Percentiles rank a stretch among this genome's conserved stretches.
Conservation (phyloP, 2,113 vertebrate species). For the Melanerpes formicivorus region DNA sequence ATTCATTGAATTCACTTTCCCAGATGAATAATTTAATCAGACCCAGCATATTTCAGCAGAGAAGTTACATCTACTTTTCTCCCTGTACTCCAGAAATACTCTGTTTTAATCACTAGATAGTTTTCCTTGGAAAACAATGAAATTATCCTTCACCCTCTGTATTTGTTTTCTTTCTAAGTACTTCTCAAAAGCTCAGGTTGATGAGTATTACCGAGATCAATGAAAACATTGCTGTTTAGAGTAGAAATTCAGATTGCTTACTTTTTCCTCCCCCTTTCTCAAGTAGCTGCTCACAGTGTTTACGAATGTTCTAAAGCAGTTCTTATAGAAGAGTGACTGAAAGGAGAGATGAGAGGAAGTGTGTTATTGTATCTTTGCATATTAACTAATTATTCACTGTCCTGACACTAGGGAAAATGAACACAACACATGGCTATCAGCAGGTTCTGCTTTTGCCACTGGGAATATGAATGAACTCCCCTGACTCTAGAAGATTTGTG, state of each 20-base stretch:
- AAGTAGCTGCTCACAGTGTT: not conserved
- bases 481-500: not conserved
- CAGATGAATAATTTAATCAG: conserved; percentile 1
- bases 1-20: not conserved
- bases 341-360: not conserved
- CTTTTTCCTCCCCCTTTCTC: not conserved
- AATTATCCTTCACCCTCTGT: not conserved
- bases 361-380: not conserved
- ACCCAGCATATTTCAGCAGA: not conserved
- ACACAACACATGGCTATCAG: not conserved
- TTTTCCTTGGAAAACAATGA: not conserved
- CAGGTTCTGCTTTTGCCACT: not conserved
- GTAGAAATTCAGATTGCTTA: not conserved
- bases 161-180: not conserved
- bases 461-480: conserved; percentile 3
- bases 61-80: not conserved
- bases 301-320: not conserved
- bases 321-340: not conserved
- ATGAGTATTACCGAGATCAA: not conserved
- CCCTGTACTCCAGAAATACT: not conserved
- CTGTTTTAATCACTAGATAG: not conserved
- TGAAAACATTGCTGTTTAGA: not conserved
- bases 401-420: not conserved
- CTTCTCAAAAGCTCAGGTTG: not conserved
- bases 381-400: not conserved